A percentile compares a stretch with the other conserved stretches of the same genome.
phyloP scores from a whole-genome alignment of 2,113 vertebrate species.

The Clarias macrocephalus region DNA sequence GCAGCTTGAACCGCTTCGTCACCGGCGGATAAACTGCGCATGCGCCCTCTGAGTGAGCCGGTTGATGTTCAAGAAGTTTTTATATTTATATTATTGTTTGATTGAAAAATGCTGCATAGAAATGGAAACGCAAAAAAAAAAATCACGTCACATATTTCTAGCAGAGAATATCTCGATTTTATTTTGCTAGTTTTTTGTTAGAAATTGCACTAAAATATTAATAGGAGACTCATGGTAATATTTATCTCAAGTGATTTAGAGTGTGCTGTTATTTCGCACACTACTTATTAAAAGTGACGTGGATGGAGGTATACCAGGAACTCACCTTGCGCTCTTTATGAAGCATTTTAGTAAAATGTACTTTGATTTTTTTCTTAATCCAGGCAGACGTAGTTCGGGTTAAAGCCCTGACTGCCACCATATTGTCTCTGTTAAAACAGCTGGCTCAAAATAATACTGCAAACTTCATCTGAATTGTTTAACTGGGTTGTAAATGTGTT shows the following conservation, averaged over 20 bases:
- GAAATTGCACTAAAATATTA: neutral
- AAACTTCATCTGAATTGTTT: neutral
- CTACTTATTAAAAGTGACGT: neutral
- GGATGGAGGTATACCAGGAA: neutral
- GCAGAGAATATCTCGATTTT: no score
- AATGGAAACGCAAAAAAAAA: neutral
- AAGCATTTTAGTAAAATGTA: neutral
- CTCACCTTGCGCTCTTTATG: constrained; percentile 12
- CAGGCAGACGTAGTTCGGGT: neutral
- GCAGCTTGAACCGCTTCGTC: no score
- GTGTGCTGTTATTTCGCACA: neutral
- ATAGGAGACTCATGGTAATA: neutral
- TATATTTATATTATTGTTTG: no score
- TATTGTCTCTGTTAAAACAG: neutral
- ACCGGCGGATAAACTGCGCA: neutral
- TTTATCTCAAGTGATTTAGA: neutral
- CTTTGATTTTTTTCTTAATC: neutral
- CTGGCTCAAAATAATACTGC: neutral
- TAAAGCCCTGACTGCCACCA: constrained; percentile 39
- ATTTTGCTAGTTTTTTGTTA: no score
- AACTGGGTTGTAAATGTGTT: neutral
- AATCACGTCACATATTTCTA: no score
- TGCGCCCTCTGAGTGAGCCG: neutral
- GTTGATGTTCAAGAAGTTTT: neutral
- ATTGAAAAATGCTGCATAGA: neutral